Conservation (phyloP, 1,140 invertebrate species). For the Pararge aegeria region DNA sequence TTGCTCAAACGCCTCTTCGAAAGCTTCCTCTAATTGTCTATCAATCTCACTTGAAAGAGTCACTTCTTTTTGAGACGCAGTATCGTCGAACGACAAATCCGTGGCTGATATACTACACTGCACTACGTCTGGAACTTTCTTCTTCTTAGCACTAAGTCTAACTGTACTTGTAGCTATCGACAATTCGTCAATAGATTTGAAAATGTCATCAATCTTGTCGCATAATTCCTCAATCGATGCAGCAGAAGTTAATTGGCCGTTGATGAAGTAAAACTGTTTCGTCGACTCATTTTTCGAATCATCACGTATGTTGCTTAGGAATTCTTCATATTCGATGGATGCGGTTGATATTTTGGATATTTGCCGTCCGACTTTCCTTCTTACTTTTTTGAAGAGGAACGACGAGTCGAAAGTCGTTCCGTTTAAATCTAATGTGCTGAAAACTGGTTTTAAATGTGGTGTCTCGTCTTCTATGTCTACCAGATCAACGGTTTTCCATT, state of each 20-base stretch:
- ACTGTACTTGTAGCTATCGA: slow-evolving; percentile 47
- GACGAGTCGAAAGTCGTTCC: slow-evolving; percentile 60
- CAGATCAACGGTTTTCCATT: slow-evolving; percentile 61
- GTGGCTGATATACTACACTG: slow-evolving; percentile 56
- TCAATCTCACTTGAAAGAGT: slow-evolving; percentile 42
- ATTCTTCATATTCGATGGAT: slow-evolving; percentile 51
- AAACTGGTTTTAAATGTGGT: slow-evolving; percentile 38
- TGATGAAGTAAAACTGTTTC: slow-evolving; percentile 48
- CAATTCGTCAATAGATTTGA: slow-evolving; percentile 63
- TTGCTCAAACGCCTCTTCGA: slow-evolving; percentile 57
- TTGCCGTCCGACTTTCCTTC: slow-evolving; percentile 46
- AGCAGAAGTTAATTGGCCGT: slow-evolving; percentile 56
- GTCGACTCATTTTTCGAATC: slow-evolving; percentile 35
- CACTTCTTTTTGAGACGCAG: slow-evolving; percentile 30
- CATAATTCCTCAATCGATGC: slow-evolving; percentile 62
- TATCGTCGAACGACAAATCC: slow-evolving; percentile 63
- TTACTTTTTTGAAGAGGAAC: slow-evolving; percentile 52
- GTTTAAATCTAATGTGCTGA: slow-evolving; percentile 51
- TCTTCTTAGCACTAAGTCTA: slow-evolving; percentile 12
- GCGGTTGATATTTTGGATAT: slow-evolving; percentile 43
- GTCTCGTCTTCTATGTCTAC: slow-evolving; percentile 55
- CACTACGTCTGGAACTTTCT: slow-evolving; percentile 46
- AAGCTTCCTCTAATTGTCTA: slow-evolving; percentile 58
- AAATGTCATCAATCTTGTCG: slow-evolving; percentile 59
- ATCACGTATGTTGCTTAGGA: slow-evolving; percentile 45